Base-by-base conservation (phyloP, 2,888 invertebrate species). In the Diaphora mendica region DNA sequence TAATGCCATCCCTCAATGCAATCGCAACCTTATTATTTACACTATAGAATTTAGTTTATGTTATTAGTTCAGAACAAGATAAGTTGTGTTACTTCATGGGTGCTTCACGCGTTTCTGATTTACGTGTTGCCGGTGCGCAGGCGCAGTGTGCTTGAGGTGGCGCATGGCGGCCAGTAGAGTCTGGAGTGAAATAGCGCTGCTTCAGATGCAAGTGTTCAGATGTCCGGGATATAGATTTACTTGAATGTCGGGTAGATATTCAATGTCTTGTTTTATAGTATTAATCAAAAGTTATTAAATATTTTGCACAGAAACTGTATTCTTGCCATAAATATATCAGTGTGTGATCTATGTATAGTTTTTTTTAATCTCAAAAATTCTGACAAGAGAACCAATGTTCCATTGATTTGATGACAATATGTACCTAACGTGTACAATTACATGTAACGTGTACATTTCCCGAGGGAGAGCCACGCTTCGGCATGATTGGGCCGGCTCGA, bases 91-190 rank as follows among this genome's bases (percentile, higher is more conserved):
- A 74, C 79, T 80, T 74, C 82, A 78, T 80, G 79, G 79, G 77
- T 82, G 78, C 77, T 86, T 87, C 88, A 85, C 86, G 84, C 86
- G 84, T 73, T 76, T 79, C 87, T 88, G 88, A 88, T 87, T 87
- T 87, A 88, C 86, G 83, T 82, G 76, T 77, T 77, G 80, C 70
- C 78, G 78, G 73, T 77, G 84, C 83, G 83, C 81, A 71, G 72
- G 74, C 73, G 84, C 82, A 73, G 77, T 51, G 51, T 15, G 39
- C 13, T 44, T n/a, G 68, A 51, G 68, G 73, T 76, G 79, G 74
- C 44, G 3, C 51, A 72, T 75, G 79, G n/a, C n/a, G n/a, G n/a
- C n/a, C n/a, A n/a, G n/a, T n/a, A n/a, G 8, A 55, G 55, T 11
- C 55, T 67, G 82, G 69, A 71, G 79, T 68, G 85, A 83, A 83